phyloP scores from a whole-genome alignment of 2,113 vertebrate genomes.

The Terrapene triunguis region DNA sequence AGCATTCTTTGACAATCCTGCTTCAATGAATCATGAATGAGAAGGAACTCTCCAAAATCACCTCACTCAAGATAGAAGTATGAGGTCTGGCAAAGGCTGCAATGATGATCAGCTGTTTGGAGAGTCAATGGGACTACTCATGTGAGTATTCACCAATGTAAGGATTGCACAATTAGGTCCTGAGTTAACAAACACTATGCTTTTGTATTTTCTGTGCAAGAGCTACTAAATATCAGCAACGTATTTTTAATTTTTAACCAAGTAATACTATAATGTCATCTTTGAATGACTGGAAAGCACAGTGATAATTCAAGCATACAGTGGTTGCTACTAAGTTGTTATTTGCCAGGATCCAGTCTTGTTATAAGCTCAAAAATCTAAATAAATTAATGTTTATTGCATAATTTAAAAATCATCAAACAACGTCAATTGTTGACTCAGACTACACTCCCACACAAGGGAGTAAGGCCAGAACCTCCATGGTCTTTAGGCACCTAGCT shows the following conservation, averaged over 20 bases:
- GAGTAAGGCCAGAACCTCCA: too few relatives aligned
- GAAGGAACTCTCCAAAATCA: background rate
- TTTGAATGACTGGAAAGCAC: background rate
- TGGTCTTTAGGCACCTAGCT: too few relatives aligned
- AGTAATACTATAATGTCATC: background rate
- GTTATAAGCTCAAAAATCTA: too few relatives aligned
- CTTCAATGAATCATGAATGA: background rate
- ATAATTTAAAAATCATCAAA: too few relatives aligned
- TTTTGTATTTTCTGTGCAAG: background rate
- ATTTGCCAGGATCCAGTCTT: background rate
- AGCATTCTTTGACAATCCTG: background rate
- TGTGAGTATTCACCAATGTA: background rate
- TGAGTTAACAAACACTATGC: background rate
- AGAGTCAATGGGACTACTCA: background rate
- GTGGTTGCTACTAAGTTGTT: background rate
- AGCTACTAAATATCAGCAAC: background rate
- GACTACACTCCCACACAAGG: too few relatives aligned
- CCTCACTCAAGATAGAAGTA: background rate
- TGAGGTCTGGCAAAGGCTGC: background rate
- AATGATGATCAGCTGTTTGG: background rate
- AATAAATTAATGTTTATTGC: too few relatives aligned
- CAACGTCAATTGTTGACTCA: too few relatives aligned
- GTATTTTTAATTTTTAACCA: background rate
- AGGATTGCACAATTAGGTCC: background rate
- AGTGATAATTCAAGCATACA: accelerated